These are phyloP conservation scores for Idaea aversata DNA, from an alignment of 2,888 invertebrate species.

Conservation along the genomic window DNA sequence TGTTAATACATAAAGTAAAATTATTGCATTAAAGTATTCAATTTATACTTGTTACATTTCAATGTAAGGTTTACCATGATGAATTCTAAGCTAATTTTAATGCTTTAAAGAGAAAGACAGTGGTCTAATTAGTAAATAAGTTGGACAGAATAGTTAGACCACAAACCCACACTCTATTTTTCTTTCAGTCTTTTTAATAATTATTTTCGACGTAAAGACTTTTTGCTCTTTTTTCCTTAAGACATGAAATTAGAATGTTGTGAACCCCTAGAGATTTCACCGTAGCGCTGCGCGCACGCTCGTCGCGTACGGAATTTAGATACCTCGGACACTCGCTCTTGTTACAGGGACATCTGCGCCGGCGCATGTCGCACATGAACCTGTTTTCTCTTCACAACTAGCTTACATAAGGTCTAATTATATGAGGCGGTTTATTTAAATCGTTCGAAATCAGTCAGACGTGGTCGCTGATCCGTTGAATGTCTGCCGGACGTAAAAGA, in stretches of 20 bases:
- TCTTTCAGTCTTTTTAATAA: no score
- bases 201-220: not conserved
- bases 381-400: slow-evolving; percentile 50
- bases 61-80: no score
- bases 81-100: no score
- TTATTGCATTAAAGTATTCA: no score
- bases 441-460: slow-evolving; percentile 27
- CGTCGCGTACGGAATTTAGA: slow-evolving; percentile 61
- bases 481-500: slow-evolving; percentile 7
- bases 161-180: not conserved
- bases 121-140: no score
- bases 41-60: no score
- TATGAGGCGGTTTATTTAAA: slow-evolving; percentile 31
- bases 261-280: slow-evolving; percentile 55
- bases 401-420: slow-evolving; percentile 31
- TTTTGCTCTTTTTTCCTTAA: slow-evolving; percentile 8
- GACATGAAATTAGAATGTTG: slow-evolving; percentile 43
- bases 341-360: slow-evolving; percentile 60
- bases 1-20: no score
- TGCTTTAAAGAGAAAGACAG: no score
- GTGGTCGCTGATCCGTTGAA: slow-evolving; percentile 19
- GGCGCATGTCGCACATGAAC: slow-evolving; percentile 40
- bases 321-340: slow-evolving; percentile 63
- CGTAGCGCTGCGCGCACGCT: slow-evolving; percentile 41
- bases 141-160: no score